Evolutionary conservation across 2,113 vertebrate species (phyloP).

Genomic region (Catharus bicknelli): DNA sequence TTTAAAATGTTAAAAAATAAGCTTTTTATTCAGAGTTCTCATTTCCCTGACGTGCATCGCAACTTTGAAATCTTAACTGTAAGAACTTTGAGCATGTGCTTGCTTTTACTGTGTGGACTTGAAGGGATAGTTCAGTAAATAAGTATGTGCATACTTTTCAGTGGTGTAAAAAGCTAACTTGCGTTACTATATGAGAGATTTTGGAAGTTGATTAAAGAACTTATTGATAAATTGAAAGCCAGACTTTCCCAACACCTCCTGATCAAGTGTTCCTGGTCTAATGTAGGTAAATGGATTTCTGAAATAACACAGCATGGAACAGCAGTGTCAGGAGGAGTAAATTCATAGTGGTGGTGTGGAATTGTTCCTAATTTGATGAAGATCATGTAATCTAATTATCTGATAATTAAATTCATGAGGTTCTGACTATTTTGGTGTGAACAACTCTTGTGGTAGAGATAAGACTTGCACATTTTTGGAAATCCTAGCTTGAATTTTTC

Average conservation of each 20-base stretch:
- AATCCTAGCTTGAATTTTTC: not conserved
- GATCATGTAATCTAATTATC: not conserved
- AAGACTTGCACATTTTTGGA: not conserved
- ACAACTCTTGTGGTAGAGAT: not conserved
- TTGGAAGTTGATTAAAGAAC: not conserved
- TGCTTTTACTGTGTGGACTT: not conserved
- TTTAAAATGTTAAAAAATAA: not conserved
- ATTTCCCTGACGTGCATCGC: not conserved
- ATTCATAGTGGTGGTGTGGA: not conserved
- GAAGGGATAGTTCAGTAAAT: not conserved
- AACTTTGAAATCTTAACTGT: not conserved
- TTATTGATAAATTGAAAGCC: not conserved
- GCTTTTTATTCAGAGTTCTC: not conserved
- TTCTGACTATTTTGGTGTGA: not conserved
- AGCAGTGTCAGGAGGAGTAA: not conserved
- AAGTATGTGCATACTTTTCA: not conserved
- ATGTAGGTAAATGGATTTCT: not conserved
- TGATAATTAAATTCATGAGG: not conserved
- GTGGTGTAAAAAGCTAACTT: not conserved
- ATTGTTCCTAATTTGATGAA: not conserved
- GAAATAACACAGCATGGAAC: not conserved
- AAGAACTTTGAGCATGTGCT: not conserved
- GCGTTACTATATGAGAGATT: not conserved
- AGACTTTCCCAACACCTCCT: not conserved
- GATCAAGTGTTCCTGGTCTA: not conserved